A percentile compares a stretch with the other conserved stretches of the same genome.
phyloP scores from a whole-genome alignment of 2,797 vertebrate genomes.

The Eulemur albifrons region DNA sequence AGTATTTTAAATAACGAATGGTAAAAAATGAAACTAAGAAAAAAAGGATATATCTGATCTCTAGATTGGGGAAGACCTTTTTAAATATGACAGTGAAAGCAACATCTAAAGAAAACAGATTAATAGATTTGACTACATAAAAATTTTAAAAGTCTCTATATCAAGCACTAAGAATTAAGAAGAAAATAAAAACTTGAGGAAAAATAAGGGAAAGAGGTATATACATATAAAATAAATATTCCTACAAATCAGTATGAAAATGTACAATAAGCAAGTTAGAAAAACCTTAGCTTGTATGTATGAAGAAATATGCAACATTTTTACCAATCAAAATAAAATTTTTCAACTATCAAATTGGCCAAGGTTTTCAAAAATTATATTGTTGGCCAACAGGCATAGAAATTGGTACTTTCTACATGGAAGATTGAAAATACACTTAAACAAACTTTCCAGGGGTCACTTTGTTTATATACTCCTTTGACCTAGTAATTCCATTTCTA shows the following conservation, averaged over 20 bases:
- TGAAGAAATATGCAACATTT: conserved; percentile 19
- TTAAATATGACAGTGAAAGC: not conserved
- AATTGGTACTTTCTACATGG: not conserved
- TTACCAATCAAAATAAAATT: conserved; percentile 13
- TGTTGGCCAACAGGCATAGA: not conserved
- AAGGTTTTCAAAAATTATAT: not conserved
- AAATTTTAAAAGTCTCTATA: not conserved
- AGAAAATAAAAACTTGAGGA: not conserved
- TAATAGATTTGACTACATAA: not conserved
- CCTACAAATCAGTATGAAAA: conserved; percentile 14
- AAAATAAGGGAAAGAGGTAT: not conserved
- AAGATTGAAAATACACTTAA: not conserved
- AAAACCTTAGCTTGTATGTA: not conserved
- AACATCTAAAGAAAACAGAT: not conserved
- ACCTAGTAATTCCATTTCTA: not conserved
- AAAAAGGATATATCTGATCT: not conserved
- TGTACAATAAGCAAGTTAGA: not conserved
- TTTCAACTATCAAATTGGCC: not conserved
- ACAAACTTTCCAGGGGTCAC: not conserved
- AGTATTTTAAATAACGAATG: not conserved
- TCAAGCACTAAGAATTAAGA: not conserved
- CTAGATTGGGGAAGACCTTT: not conserved
- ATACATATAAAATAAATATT: not conserved
- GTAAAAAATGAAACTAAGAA: not conserved
- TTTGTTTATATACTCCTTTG: not conserved